Evolutionary conservation across 1,140 invertebrate species (phyloP).

Genomic region (Trinorchestia longiramus): DNA sequence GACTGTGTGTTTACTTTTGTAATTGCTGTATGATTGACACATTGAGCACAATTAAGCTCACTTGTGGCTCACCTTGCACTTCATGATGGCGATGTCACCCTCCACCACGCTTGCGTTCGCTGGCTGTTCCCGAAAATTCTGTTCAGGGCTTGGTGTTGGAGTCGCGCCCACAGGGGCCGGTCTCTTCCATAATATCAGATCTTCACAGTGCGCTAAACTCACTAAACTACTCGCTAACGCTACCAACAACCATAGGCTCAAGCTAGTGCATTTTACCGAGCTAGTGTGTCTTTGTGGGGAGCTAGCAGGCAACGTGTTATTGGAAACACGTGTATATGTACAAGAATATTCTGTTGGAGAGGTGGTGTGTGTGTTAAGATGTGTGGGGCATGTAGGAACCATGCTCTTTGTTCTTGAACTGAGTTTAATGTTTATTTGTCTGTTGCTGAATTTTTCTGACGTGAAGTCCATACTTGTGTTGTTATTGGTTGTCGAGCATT

Average conservation of each 20-base stretch:
- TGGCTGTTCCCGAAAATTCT: constrained; percentile 22
- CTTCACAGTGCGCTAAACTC: not conserved
- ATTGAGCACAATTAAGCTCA: too few species aligned
- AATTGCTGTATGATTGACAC: too few species aligned
- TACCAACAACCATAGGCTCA: not conserved
- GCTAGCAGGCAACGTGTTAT: not conserved
- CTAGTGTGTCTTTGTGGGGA: not conserved
- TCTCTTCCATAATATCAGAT: not conserved
- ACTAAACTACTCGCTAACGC: not conserved
- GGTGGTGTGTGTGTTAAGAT: not conserved
- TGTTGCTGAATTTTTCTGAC: too few species aligned
- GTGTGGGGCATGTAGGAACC: not conserved
- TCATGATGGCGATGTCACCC: constrained; percentile 47
- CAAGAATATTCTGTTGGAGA: not conserved
- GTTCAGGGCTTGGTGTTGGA: constrained; percentile 6
- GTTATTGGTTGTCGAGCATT: too few species aligned
- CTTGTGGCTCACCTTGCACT: constrained; percentile 31
- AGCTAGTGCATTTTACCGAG: too few species aligned
- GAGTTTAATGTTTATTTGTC: too few species aligned
- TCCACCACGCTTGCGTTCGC: constrained; percentile 47
- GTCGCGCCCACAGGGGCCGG: not conserved
- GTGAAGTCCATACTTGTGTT: too few species aligned
- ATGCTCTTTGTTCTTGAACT: too few species aligned
- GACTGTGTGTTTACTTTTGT: too few species aligned
- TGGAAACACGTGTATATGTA: not conserved